Percentiles rank a stretch among this genome's conserved stretches.
These are phyloP conservation scores for Nasua narica DNA, from an alignment of 2,797 vertebrate genomes.

Conservation along the genomic window DNA sequence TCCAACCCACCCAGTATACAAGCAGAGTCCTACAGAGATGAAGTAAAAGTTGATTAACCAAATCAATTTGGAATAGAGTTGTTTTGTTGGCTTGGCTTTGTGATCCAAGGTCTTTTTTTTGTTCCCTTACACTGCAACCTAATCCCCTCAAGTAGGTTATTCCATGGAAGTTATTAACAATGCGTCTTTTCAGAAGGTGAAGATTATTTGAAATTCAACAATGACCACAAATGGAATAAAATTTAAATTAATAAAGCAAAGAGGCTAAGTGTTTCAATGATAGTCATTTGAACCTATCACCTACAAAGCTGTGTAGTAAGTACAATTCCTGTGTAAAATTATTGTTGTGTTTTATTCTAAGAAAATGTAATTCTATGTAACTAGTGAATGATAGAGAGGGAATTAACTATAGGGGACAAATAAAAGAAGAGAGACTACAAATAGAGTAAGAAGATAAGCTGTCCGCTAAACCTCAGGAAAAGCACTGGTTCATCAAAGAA, in stretches of 20 bases:
- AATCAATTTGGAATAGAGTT: neutral
- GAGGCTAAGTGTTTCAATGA: neutral
- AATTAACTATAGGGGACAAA: neutral
- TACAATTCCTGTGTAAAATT: neutral
- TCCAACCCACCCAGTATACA: neutral
- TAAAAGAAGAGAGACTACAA: neutral
- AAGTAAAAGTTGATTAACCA: neutral
- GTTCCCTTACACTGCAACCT: neutral
- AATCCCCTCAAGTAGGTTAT: neutral
- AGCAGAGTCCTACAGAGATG: neutral
- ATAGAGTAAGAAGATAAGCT: neutral
- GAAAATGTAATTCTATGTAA: neutral
- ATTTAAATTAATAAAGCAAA: conserved; percentile 6
- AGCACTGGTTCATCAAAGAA: neutral
- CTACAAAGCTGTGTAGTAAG: neutral
- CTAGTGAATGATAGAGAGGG: neutral
- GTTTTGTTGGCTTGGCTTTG: neutral
- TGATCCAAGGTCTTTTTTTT: neutral
- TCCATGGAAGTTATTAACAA: neutral
- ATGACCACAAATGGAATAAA: neutral
- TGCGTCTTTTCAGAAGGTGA: neutral
- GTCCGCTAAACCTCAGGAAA: neutral
- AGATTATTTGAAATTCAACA: neutral
- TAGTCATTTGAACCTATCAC: neutral
- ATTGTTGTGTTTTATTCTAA: neutral